Percentiles rank a stretch among this genome's conserved stretches.
Evolutionary conservation across 2,113 vertebrate genomes (phyloP).

Genomic region (Anoura caudifer): DNA sequence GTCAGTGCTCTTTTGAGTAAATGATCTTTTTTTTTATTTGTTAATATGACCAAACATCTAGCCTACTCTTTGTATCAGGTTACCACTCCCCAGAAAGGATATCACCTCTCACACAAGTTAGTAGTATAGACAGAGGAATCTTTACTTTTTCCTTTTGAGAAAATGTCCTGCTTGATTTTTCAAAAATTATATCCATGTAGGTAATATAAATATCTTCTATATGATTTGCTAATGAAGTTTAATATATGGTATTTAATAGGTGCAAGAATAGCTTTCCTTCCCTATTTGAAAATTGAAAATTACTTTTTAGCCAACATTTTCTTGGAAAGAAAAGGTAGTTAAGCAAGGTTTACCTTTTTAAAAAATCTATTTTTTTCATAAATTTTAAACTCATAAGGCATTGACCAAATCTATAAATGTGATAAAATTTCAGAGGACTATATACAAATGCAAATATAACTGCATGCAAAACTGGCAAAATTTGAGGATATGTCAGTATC

Average conservation of each 20-base stretch:
- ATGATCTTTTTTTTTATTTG: neutral
- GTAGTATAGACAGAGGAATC: neutral
- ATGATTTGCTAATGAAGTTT: neutral
- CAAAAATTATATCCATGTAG: neutral
- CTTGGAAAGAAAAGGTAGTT: neutral
- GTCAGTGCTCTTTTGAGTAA: neutral
- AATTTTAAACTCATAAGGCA: neutral
- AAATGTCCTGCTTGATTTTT: neutral
- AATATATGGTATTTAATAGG: neutral
- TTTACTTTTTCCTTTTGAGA: neutral
- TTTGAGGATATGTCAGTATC: neutral
- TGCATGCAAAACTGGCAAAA: neutral
- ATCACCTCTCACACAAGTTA: neutral
- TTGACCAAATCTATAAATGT: neutral
- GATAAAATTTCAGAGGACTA: neutral
- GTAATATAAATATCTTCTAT: neutral
- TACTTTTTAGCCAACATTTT: neutral
- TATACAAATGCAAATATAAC: neutral
- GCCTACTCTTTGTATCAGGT: neutral
- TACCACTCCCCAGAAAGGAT: neutral
- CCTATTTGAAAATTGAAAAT: slow-evolving; percentile 1
- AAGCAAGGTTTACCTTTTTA: neutral
- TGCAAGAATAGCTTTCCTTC: neutral
- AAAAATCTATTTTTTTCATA: neutral
- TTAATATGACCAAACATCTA: neutral